Base-by-base conservation (phyloP, 2,888 invertebrate species). In the Drosophila emarginata region DNA sequence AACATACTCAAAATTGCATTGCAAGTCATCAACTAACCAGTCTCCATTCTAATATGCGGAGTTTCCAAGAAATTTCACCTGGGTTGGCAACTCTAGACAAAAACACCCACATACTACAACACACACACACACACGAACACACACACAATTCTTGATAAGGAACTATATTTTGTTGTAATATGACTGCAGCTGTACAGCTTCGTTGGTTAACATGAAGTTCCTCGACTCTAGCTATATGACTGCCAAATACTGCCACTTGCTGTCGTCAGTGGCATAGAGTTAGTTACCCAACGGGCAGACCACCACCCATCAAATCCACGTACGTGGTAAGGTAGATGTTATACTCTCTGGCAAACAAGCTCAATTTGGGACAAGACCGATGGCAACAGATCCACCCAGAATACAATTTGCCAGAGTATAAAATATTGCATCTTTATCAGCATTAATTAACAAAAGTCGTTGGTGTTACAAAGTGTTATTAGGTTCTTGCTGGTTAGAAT, bases 61-160 rank as follows among this genome's bases (percentile, higher is more conserved):
- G 77, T 76, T 87, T 81, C 81, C 85, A 84, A 86, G 87, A 87
- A 87, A 88, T 81, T 87, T 68, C 87, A 88, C 88, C 85, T 88
- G 76, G 70, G 76, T 64, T 64, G 67, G 72, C 75, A 77, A 64
- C 72, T 68, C 67, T 67, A 70, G 70, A 74, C 73, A 66, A 15
- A 18, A 28, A 60, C 53, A 52, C 28, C 14, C 12, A 62, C 58
- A 37, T 15, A 45, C 18, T n/a, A 26, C 6, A 26, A 18, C 39
- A 59, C 14, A 51, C 37, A 51, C 56, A 18, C 40, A 21, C 60
- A 50, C 51, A 53, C 32, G 23, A 51, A 54, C 59, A 66, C 40
- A 64, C 54, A 21, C 39, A 18, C 59, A 45, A 61, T 23, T 21
- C 21, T 45, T n/a, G 21, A 39, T 59, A 56, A 56, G 60, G 57